phyloP scores from a whole-genome alignment of 2,113 vertebrate genomes.

The Eidolon helvum region DNA sequence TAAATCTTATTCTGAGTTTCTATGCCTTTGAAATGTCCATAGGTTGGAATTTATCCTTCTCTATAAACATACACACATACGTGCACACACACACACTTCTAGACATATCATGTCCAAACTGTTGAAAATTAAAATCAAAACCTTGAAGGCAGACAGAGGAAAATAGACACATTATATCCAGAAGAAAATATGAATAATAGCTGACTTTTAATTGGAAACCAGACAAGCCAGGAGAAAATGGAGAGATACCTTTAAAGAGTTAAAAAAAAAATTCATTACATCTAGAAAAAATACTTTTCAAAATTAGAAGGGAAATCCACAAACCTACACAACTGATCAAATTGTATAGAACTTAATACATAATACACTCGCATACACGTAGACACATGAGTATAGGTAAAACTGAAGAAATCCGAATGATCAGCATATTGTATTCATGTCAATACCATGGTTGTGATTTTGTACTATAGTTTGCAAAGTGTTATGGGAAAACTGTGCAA shows the following conservation, averaged over 20 bases:
- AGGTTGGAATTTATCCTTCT: constrained; percentile 23
- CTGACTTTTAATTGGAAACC: background rate
- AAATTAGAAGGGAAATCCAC: background rate
- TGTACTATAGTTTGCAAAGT: background rate
- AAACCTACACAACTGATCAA: background rate
- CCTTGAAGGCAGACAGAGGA: background rate
- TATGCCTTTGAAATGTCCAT: constrained; percentile 10
- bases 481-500: background rate
- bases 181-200: background rate
- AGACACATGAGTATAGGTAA: background rate
- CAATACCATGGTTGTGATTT: background rate
- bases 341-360: background rate
- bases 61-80: background rate
- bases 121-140: constrained; percentile 43
- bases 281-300: background rate
- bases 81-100: background rate
- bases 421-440: background rate
- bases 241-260: background rate
- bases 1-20: constrained; percentile 30
- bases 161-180: background rate
- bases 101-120: background rate
- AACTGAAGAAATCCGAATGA: background rate
- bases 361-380: background rate
- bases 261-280: background rate
- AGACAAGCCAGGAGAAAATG: background rate